These are phyloP conservation scores for Triplophysa dalaica DNA, from an alignment of 2,113 vertebrate species.

Conservation along the genomic window DNA sequence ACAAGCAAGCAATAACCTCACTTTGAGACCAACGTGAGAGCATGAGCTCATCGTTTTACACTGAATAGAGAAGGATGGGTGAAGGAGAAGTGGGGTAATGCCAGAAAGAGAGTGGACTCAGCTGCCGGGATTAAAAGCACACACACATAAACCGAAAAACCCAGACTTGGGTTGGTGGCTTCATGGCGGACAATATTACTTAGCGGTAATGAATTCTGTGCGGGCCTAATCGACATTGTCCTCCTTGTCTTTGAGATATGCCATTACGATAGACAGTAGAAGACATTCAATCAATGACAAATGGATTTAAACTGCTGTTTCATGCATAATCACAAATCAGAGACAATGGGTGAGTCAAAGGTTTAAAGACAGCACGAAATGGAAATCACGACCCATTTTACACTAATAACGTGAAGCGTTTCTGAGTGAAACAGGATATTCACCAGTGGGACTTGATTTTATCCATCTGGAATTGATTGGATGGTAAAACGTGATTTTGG, in stretches of 20 bases:
- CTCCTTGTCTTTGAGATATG: slow-evolving; percentile 11
- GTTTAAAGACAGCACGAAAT: background rate
- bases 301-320: slow-evolving; percentile 2
- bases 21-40: slow-evolving; percentile 49
- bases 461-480: background rate
- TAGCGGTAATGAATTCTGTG: slow-evolving; percentile 35
- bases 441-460: background rate
- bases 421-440: background rate
- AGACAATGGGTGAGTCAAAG: background rate
- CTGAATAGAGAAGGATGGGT: slow-evolving; percentile 37
- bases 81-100: slow-evolving; percentile 19
- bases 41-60: slow-evolving; percentile 58
- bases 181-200: slow-evolving; percentile 34
- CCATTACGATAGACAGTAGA: slow-evolving; percentile 8
- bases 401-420: background rate
- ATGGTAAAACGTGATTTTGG: background rate
- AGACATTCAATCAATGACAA: slow-evolving; percentile 28
- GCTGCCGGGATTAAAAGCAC: slow-evolving; percentile 21
- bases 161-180: slow-evolving; percentile 9
- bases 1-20: slow-evolving; percentile 52
- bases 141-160: background rate
- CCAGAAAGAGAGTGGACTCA: slow-evolving; percentile 39
- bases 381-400: background rate
- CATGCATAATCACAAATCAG: background rate
- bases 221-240: slow-evolving; percentile 25